Conservation (phyloP, 2,888 invertebrate species). For the Meganola albula region DNA sequence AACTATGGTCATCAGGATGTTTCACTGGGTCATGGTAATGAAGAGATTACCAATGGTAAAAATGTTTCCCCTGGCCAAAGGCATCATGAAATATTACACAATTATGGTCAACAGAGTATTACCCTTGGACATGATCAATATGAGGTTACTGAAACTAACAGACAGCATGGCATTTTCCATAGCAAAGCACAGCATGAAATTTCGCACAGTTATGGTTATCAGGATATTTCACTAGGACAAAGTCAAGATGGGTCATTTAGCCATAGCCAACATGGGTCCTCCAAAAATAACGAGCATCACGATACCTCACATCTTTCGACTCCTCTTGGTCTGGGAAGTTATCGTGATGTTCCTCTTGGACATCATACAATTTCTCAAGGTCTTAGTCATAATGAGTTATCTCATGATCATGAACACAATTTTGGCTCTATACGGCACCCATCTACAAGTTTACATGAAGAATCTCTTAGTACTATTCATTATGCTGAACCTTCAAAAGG, state of each 20-base stretch:
- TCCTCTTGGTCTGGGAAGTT: slow-evolving; percentile 2
- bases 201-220: neutral
- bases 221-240: neutral
- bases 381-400: slow-evolving; percentile 6
- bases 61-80: neutral
- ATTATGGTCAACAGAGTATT: slow-evolving; percentile 1
- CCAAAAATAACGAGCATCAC: neutral
- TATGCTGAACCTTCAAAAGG: too few species aligned
- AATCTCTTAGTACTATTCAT: too few species aligned
- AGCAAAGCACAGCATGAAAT: slow-evolving; percentile 6
- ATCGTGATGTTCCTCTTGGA: slow-evolving; percentile 9
- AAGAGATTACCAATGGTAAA: neutral
- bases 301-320: slow-evolving; percentile 2
- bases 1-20: slow-evolving; percentile 3
- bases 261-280: neutral
- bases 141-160: slow-evolving; percentile 2
- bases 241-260: neutral
- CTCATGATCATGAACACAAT: slow-evolving; percentile 19
- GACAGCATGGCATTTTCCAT: slow-evolving; percentile 6
- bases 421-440: slow-evolving; percentile 19
- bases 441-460: too few species aligned
- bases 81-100: neutral
- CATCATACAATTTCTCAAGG: slow-evolving; percentile 7
- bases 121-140: neutral
- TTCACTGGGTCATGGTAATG: neutral